Evolutionary conservation across 2,888 invertebrate species (phyloP), one percentile per base, ranked within the genome.

Genomic region (Fragum sueziense): DNA sequence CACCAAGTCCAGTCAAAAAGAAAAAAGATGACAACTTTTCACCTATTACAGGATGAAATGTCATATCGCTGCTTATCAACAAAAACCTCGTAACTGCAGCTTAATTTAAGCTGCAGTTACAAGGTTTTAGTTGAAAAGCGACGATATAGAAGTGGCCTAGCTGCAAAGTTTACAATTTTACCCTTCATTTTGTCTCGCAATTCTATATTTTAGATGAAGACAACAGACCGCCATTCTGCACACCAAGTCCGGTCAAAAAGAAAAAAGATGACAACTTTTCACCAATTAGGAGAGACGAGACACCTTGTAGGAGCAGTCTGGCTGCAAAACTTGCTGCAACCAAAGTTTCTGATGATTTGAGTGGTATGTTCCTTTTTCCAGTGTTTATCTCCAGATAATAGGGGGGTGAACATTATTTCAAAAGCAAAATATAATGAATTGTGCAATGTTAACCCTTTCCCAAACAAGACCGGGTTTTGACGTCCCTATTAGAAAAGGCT

Each of bases 1-100:
- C 79, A 31, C 79, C 74, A 2, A 83, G 80, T 70, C 82, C 82
- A 27, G 76, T 68, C 33, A 82, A 84, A 37, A 82, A 79, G 37
- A 76, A 74, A 41, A n/a, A n/a, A 57, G 76, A 80, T 20, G 73
- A 78, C 33, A 27, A 34, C 17, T 65, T 67, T 17, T 33, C 65
- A 2, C 51, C 74, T 20, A 33, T 67, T 31, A 33, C 83, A 41
- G 62, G 79, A 57, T n/a, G n/a, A n/a, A n/a, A n/a, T n/a, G n/a
- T n/a, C n/a, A n/a, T n/a, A n/a, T n/a, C n/a, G n/a, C n/a, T n/a
- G n/a, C n/a, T n/a, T n/a, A n/a, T n/a, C n/a, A n/a, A n/a, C n/a
- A n/a, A n/a, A n/a, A n/a, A n/a, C n/a, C n/a, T n/a, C n/a, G n/a
- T n/a, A n/a, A n/a, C n/a, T n/a, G n/a, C n/a, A n/a, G n/a, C n/a